Base-by-base conservation (phyloP, 2,888 invertebrate species). In the Nasonovia ribisnigri region DNA sequence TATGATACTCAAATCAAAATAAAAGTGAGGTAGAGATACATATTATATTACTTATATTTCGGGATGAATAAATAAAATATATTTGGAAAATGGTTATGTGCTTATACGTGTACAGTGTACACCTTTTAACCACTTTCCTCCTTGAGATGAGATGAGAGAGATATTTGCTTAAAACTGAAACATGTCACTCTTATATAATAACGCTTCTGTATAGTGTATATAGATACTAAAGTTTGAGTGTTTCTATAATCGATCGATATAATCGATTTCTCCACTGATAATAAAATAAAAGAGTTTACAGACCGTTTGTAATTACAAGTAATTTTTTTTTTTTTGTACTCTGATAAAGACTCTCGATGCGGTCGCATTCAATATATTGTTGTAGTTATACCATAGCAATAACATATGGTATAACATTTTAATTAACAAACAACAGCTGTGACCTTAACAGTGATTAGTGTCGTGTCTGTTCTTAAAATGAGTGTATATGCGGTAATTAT, bases 361-460 rank as follows among this genome's bases (percentile, higher is more conserved):
- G 77, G 36, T 42, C 20, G 36, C 77, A 29, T 36, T 77, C 20
- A n/a, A 8, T 42, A 77, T 77, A 77, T 36, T 36, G 36, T 77
- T 77, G 36, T 77, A 77, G 77, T 77, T 36, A 36, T 77, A 77
- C 77, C 10, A 77, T 16, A 20, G 36, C 20, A 36, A 77, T 77
- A 77, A 20, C 77, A 77, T 36, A 67, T 77, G 3, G 20, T 57
- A 54, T 46, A 67, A n/a, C 29, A 60, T 89, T 89, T 60, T 43
- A 89, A 89, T 89, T 89, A 60, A 89, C 46, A 60, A 60, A 43
- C 43, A 60, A 89, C 60, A 60, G 46, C 43, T 89, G 89, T 51
- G 89, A 89, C 89, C 89, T 89, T 89, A 77, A 89, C 54, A 54
- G 20, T 54, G 54, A 54, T 54, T 54, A 54, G 54, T 20, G 0